Evolutionary conservation across 2,888 invertebrate genomes (phyloP), one percentile per base, ranked within the genome.

Genomic region (Petrolisthes manimaculis): DNA sequence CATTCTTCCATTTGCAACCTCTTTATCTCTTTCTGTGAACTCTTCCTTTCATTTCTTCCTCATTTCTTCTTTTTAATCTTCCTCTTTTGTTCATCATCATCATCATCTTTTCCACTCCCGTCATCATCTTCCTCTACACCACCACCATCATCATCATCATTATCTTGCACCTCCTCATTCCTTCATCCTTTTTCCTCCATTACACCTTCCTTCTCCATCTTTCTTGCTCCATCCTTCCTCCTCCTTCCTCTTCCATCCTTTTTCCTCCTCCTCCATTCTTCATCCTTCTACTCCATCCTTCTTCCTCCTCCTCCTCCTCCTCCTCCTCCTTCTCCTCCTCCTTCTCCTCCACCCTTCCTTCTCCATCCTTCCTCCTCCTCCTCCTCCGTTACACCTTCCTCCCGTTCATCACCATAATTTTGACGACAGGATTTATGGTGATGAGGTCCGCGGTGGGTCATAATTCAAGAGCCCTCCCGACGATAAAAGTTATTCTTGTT

Each of bases 401-500:
- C 78, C 78, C 77, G 87, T 87, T 87, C 87, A 87, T 87, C 87
- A 87, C 87, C 87, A 87, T 87, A 87, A 87, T 87, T 87, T 87
- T 87, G 87, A 87, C 83, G 87, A 87, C 87, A 87, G 78, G 87
- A 87, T 87, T 87, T 87, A 87, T 87, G 87, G 78, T 87, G 87
- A 87, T 87, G 87, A 87, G 87, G 87, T 87, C 87, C 87, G 83
- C 83, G 78, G 87, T 83, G 87, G 87, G 87, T 83, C 87, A 87
- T 87, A 87, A 86, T 82, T 86, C 86, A 86, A 71, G 81, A 56
- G 82, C 81, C 86, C 79, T 82, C 78, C 84, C 86, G 83, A 87
- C 87, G 87, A 83, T 87, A 87, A 87, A 87, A 87, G 87, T 87
- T 87, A 87, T 87, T 87, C 87, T 87, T 87, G 87, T 87, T 87